Conservation (phyloP, 2,797 vertebrate genomes). For the Manis pentadactyla region DNA sequence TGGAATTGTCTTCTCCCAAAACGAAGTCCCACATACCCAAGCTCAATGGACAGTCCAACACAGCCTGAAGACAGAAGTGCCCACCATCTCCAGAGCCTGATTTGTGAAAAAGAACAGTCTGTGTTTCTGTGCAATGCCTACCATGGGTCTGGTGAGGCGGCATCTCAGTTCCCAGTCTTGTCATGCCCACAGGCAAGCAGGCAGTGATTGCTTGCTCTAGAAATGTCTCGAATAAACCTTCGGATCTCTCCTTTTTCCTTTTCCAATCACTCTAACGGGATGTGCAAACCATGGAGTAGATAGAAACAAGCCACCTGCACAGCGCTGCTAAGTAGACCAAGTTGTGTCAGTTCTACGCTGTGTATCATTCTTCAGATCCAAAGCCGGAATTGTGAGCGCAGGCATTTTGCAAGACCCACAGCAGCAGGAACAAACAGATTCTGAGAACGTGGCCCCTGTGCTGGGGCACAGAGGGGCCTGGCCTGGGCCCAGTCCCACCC, state of each 20-base stretch:
- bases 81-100: not conserved
- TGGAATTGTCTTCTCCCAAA: not conserved
- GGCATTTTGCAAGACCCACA: not conserved
- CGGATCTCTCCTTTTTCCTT: not conserved
- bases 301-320: rapidly evolving
- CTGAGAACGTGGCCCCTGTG: rapidly evolving
- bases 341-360: rapidly evolving
- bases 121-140: not conserved
- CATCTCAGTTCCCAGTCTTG: rapidly evolving
- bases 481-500: rapidly evolving
- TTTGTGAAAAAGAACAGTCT: not conserved
- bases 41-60: not conserved
- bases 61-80: not conserved
- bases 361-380: not conserved
- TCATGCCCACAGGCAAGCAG: not conserved
- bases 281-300: not conserved
- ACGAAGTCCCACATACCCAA: not conserved
- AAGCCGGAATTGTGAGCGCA: not conserved
- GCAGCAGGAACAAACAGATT: rapidly evolving
- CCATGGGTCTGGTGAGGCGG: too few species aligned
- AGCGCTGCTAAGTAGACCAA: not conserved
- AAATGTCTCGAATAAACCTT: not conserved
- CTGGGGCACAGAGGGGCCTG: rapidly evolving
- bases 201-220: not conserved
- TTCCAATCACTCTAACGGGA: not conserved